Base-by-base conservation (phyloP, 1,140 invertebrate species). In the Zaprionus vittiger region DNA sequence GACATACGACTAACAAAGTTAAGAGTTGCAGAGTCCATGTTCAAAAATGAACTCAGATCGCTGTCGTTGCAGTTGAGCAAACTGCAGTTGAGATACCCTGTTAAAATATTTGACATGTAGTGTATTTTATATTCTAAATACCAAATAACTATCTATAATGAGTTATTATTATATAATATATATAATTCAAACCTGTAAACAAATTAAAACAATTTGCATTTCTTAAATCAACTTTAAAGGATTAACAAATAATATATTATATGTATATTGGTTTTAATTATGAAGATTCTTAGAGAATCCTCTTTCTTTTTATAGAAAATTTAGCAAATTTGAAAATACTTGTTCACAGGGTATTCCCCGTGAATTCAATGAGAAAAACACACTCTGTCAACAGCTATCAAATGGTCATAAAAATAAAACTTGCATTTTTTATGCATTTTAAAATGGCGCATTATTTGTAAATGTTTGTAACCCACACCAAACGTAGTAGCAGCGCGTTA, bases 401-500 rank as follows among this genome's bases (percentile, higher is more conserved):
- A 89, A 83, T 54, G n/a, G 49, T 55, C 44, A 79, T 83, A 73
- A 73, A 83, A 84, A 62, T 38, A n/a, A 5, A 44, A 47, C 31
- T 52, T 24, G 22, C 64, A 59, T 52, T 66, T 73, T 77, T 67
- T 73, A 47, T 60, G 60, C 28, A 47, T 73, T 64, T 78, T 61
- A 56, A 17, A 60, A 72, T 66, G 69, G 20, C n/a, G 65, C 44
- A 75, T 81, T 52, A 52, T 79, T 72, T 54, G 75, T 66, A 77
- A 78, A 82, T 80, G 68, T 65, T 67, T 38, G n/a, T 6, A 12
- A 59, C 15, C 14, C 38, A 41, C 5, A n/a, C 15, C 15, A 2
- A 15, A 1, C 2, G 5, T 9, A 41, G n/a, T 17, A 2, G 41
- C 41, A n/a, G 1, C n/a, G 34, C 66, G 69, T 72, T 73, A 79